Evolutionary conservation across 2,797 vertebrate species (phyloP), one percentile per base, ranked within the genome.

Genomic region (Thaleichthys pacificus): DNA sequence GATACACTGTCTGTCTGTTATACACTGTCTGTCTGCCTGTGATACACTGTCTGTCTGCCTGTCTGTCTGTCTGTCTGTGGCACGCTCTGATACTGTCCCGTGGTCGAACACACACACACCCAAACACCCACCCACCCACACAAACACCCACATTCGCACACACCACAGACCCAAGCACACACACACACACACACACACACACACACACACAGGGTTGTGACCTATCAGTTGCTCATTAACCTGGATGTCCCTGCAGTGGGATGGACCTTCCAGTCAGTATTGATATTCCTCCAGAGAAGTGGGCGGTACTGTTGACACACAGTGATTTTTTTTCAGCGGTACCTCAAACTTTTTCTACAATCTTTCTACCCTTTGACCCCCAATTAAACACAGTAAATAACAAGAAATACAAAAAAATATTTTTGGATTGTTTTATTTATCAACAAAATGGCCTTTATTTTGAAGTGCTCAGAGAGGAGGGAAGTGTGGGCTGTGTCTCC

Each of bases 151-250:
- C 22, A 70, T 24, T 38, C 8, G 8, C 8, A 42, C 38, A 42
- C 38, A 42, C 38, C 82, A 88, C 61, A 89, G 66, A 77, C 81
- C 85, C 64, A 86, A 17, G 47, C 76, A 82, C 57, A 84, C 71
- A 68, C 35, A 68, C 24, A 68, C 49, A 56, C 49, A 56, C n/a
- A n/a, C n/a, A 2, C 26, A 63, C 28, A 30, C 8, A 32, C 42
- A 68, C 22, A n/a, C 32, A 42, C 15, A 47, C 5, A 75, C 22
- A 69, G 68, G 74, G 35, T 15, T 22, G 14, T 77, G 67, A 79
- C 64, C 77, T 30, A 56, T 28, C 66, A 64, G 78, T 82, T 80
- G 74, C 82, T 85, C 32, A 85, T 83, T 85, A 85, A 85, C 78
- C 4, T 26, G 21, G 4, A 9, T 60, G 76, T 74, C 76, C 74